These are phyloP conservation scores for Epicauta chinensis DNA, from an alignment of 1,140 invertebrate genomes.

Conservation along the genomic window DNA sequence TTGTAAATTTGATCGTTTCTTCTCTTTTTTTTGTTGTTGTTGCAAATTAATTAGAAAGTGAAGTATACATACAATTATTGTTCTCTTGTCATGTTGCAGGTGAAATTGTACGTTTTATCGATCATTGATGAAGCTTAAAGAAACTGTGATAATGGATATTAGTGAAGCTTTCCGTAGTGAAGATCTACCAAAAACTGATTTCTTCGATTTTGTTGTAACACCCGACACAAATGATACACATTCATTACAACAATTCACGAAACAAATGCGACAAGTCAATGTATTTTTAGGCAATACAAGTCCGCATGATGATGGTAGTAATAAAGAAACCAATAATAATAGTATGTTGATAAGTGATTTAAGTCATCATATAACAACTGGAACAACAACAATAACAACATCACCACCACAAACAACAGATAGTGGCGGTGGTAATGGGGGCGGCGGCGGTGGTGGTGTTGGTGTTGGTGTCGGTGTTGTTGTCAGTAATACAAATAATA, in stretches of 20 bases:
- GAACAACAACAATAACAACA: no score
- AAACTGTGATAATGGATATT: constrained; percentile 60
- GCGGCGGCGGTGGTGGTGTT: constrained; percentile 16
- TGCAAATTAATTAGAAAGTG: no score
- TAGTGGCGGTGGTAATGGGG: no score
- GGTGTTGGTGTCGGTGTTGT: constrained; percentile 23
- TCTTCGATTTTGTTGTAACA: constrained; percentile 80
- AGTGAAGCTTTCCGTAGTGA: constrained; percentile 69
- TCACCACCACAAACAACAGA: no score
- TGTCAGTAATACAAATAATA: constrained; percentile 38
- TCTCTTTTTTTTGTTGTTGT: no score
- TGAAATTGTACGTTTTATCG: no score
- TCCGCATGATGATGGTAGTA: constrained; percentile 46
- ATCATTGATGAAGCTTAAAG: constrained; percentile 28
- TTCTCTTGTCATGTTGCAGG: no score
- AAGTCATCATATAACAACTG: constrained; percentile 23
- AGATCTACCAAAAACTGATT: constrained; percentile 71
- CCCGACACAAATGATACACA: constrained; percentile 58
- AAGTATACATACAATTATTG: no score
- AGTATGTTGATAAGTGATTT: constrained; percentile 43
- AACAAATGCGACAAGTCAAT: constrained; percentile 56
- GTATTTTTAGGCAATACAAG: constrained; percentile 48
- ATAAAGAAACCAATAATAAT: constrained; percentile 65
- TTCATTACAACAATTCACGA: constrained; percentile 54
- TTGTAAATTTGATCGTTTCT: no score